Conservation (phyloP, 2,888 invertebrate species). For the Chalcosyrphus nemorum region DNA sequence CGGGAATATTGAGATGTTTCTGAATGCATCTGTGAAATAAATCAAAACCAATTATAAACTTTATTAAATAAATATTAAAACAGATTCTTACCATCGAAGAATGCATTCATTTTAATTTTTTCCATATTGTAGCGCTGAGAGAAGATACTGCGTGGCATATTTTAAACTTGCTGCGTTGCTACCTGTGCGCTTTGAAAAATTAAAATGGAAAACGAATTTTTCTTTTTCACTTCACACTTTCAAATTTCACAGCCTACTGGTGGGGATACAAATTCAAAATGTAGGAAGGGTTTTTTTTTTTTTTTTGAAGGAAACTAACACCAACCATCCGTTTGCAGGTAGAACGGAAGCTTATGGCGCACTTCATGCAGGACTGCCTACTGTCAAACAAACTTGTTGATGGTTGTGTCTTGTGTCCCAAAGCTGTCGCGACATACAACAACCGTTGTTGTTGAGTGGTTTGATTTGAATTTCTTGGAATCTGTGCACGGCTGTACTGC, state of each 20-base stretch:
- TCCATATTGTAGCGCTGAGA: conserved; percentile 76
- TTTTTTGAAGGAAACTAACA: no score
- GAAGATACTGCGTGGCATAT: conserved; percentile 77
- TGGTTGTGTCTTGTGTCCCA: no score
- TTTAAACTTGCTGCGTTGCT: conserved; percentile 41
- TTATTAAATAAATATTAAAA: neutral
- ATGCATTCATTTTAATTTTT: conserved; percentile 75
- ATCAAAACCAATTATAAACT: neutral
- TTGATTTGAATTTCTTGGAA: no score
- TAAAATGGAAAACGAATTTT: conserved; percentile 15
- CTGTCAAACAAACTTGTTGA: no score
- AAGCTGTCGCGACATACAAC: no score
- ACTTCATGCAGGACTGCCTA: no score
- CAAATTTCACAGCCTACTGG: conserved; percentile 7
- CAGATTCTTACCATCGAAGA: conserved; percentile 75
- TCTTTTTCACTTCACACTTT: neutral
- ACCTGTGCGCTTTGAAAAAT: neutral
- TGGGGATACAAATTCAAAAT: neutral
- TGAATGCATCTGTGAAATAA: conserved; percentile 74
- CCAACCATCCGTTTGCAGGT: no score
- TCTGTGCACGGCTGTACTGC: no score
- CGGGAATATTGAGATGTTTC: conserved; percentile 74
- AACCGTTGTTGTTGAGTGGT: no score
- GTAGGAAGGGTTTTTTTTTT: neutral
- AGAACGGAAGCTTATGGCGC: no score